Conservation (phyloP, 30 jellyfish, hydroid and myxozoan species). For the Rhopilema esculentum region DNA sequence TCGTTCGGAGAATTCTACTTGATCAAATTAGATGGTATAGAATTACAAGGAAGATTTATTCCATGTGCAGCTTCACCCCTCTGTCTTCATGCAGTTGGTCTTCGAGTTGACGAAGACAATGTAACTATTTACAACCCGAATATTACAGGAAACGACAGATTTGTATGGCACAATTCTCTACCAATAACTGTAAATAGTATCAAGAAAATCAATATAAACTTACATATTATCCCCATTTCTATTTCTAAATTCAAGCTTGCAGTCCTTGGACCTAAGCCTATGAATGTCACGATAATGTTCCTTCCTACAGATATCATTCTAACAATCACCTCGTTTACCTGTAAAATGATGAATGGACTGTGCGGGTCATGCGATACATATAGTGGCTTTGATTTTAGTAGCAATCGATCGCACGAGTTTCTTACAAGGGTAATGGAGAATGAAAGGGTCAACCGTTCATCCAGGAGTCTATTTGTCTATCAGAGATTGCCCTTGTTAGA, state of each 20-base stretch:
- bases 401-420: slow-evolving; percentile 1
- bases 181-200: slow-evolving; percentile 5
- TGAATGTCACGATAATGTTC: slow-evolving; percentile 33
- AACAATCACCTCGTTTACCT: slow-evolving; percentile 25
- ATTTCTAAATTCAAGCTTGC: slow-evolving; percentile 6
- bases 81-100: slow-evolving; percentile 61
- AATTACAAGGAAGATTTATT: slow-evolving; percentile 41
- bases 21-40: slow-evolving; percentile 11
- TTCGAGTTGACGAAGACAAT: slow-evolving; percentile 14
- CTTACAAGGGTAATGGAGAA: slow-evolving; percentile 1
- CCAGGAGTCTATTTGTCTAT: slow-evolving; percentile 20
- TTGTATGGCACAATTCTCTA: slow-evolving; percentile 20
- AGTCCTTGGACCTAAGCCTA: background rate
- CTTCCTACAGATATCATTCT: slow-evolving; percentile 30
- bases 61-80: slow-evolving; percentile 37
- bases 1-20: slow-evolving; percentile 43
- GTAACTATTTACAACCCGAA: slow-evolving; percentile 64
- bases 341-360: slow-evolving; percentile 26
- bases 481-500: slow-evolving; percentile 45
- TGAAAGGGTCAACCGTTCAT: background rate
- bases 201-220: background rate
- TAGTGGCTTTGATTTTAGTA: background rate
- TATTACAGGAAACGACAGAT: slow-evolving; percentile 12
- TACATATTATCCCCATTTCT: slow-evolving; percentile 32
- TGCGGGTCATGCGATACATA: slow-evolving; percentile 50